Conservation (phyloP, 2,797 vertebrate genomes). For the Sebastes umbrosus region DNA sequence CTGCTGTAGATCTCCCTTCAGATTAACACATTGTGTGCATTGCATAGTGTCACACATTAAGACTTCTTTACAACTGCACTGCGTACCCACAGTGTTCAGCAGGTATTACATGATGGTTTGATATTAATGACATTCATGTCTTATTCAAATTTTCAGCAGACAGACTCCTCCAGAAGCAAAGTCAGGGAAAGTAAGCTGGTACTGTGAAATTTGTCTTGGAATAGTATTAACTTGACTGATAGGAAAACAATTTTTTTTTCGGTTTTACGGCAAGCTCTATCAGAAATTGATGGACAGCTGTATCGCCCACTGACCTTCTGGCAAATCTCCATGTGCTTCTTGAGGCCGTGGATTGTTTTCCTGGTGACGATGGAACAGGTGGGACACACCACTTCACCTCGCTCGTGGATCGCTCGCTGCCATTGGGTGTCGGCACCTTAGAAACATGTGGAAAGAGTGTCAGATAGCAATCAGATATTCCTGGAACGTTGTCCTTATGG, state of each 20-base stretch:
- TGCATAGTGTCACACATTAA: background rate
- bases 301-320: constrained; percentile 87
- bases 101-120: background rate
- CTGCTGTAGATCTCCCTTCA: background rate
- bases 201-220: background rate
- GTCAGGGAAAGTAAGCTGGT: background rate
- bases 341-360: constrained; percentile 93
- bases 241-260: background rate
- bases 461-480: background rate
- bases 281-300: background rate
- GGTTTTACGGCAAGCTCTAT: background rate
- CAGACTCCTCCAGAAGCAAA: background rate
- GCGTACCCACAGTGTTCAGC: background rate
- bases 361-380: constrained; percentile 92
- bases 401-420: constrained; percentile 90
- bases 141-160: background rate
- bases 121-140: background rate
- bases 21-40: background rate
- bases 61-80: background rate
- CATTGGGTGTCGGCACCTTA: constrained; percentile 86
- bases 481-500: background rate
- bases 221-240: background rate
- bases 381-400: constrained; percentile 92
- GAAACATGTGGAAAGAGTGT: background rate
- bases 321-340: constrained; percentile 98